Conservation (phyloP, 2,888 invertebrate genomes). For the Altica lythri region DNA sequence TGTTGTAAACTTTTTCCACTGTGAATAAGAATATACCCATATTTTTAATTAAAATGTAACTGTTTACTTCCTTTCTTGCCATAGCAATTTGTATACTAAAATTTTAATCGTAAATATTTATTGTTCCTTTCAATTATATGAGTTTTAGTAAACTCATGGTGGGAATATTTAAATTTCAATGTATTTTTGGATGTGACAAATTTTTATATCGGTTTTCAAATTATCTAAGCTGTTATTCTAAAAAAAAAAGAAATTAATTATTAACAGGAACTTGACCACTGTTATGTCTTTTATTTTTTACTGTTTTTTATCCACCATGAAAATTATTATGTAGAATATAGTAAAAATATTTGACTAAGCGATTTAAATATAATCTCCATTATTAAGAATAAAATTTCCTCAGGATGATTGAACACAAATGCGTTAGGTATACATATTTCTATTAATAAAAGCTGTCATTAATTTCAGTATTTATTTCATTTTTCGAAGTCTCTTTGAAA, state of each 20-base stretch:
- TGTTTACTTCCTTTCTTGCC: constrained; percentile 12
- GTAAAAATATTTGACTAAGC: constrained; percentile 6
- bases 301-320: constrained; percentile 38
- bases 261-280: no score
- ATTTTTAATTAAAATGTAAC: constrained; percentile 3
- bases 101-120: constrained; percentile 9
- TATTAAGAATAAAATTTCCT: constrained; percentile 53
- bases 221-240: no score
- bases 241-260: no score
- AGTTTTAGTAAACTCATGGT: constrained; percentile 6
- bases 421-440: constrained; percentile 46
- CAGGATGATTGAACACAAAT: constrained; percentile 55
- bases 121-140: constrained; percentile 10
- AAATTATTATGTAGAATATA: constrained; percentile 34
- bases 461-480: constrained; percentile 24
- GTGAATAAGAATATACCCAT: constrained; percentile 21
- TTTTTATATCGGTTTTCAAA: no score
- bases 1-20: constrained; percentile 50
- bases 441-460: constrained; percentile 15
- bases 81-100: constrained; percentile 15
- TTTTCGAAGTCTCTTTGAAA: constrained; percentile 20
- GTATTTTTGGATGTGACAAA: no score
- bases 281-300: no score
- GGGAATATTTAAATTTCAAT: no score
- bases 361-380: constrained; percentile 48